A percentile compares a stretch with the other conserved stretches of the same genome.
Conservation (phyloP, 2,888 invertebrate genomes). For the Calameuta idolon region DNA sequence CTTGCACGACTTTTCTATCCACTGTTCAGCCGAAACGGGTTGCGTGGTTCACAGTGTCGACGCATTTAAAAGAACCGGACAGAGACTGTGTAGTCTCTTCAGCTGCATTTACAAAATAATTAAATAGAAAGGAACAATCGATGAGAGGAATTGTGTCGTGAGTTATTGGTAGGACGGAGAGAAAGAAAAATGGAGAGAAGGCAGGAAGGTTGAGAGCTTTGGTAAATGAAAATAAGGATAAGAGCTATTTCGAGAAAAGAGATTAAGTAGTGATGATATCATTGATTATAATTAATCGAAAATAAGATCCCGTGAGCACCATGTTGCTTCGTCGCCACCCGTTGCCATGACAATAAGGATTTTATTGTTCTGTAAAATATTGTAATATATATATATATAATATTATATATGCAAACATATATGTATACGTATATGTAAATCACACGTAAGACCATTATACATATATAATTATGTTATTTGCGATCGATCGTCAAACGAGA, state of each 20-base stretch:
- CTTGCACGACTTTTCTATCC: neutral
- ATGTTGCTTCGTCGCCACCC: slow-evolving; percentile 45
- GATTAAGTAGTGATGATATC: neutral
- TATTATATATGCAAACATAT: neutral
- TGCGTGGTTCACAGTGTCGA: neutral
- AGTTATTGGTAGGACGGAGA: slow-evolving; percentile 28
- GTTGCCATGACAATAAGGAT: slow-evolving; percentile 65
- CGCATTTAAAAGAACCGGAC: neutral
- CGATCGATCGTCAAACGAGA: slow-evolving; percentile 20
- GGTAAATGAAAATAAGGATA: neutral
- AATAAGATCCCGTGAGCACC: neutral
- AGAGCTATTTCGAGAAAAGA: neutral
- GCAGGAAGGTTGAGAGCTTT: slow-evolving; percentile 25
- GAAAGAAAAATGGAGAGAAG: slow-evolving; percentile 23
- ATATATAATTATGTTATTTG: slow-evolving; percentile 13
- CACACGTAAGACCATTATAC: neutral
- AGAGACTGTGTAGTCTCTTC: neutral
- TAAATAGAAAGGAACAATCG: slow-evolving; percentile 32
- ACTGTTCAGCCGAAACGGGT: neutral
- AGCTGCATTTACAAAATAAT: neutral
- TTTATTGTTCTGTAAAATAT: slow-evolving; percentile 61
- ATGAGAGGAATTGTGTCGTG: slow-evolving; percentile 37
- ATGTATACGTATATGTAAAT: neutral
- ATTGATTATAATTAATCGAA: neutral
- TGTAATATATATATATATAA: slow-evolving; percentile 44